Evolutionary conservation across 1,140 invertebrate species (phyloP).

Genomic region (Oncopodura yosiiana): DNA sequence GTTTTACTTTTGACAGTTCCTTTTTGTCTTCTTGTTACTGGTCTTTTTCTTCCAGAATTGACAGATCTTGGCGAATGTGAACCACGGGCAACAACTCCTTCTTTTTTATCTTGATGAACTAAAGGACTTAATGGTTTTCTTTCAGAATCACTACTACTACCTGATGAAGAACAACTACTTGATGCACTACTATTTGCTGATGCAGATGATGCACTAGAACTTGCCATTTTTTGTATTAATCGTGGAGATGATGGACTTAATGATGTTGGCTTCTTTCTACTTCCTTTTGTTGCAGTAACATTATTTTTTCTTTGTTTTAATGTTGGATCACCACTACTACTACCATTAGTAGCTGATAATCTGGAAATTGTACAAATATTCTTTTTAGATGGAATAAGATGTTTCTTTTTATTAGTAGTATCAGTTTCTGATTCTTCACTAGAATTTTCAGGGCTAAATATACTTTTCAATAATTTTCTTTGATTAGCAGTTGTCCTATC

Average conservation of each 20-base stretch:
- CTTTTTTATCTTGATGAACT: constrained; percentile 3
- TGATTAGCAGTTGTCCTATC: constrained; percentile 5
- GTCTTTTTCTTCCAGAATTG: constrained; percentile 9
- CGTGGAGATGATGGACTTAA: neutral
- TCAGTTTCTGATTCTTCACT: constrained; percentile 16
- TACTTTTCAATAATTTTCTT: constrained; percentile 20
- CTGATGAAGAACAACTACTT: constrained; percentile 21
- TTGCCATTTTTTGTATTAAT: no score
- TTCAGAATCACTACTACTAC: constrained; percentile 21
- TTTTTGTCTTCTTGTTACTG: constrained; percentile 14
- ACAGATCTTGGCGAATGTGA: constrained; percentile 6
- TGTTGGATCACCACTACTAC: no score
- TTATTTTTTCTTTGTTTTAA: no score
- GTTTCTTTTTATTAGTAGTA: constrained; percentile 5
- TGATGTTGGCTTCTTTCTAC: neutral
- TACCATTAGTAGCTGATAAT: neutral
- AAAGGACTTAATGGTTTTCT: constrained; percentile 12
- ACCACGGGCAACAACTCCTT: no score
- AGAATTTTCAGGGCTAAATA: constrained; percentile 29
- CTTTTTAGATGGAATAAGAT: neutral
- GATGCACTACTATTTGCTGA: constrained; percentile 10
- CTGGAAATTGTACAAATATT: neutral
- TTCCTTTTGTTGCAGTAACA: no score
- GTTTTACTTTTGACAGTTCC: constrained; percentile 25
- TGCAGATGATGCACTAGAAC: constrained; percentile 14